phyloP scores from a whole-genome alignment of 2,113 vertebrate species.

The Myanophis thanlyinensis region DNA sequence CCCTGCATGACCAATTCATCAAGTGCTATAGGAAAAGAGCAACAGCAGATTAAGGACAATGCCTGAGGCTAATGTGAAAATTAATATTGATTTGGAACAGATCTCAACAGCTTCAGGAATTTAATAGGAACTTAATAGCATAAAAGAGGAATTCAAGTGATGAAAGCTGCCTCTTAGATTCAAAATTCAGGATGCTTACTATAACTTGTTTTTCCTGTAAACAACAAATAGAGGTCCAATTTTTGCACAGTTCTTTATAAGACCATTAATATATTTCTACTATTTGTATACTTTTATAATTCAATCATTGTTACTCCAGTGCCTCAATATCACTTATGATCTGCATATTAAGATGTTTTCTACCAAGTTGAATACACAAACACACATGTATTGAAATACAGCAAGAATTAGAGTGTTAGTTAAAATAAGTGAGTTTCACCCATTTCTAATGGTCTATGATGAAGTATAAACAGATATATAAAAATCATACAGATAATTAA shows the following conservation, averaged over 20 bases:
- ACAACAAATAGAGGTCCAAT: not conserved
- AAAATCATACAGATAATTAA: not conserved
- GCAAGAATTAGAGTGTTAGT: not conserved
- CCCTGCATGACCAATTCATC: not conserved
- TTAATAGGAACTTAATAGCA: not conserved
- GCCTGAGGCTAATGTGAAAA: not conserved
- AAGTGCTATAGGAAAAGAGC: not conserved
- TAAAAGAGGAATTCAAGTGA: not conserved
- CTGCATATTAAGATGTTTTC: not conserved
- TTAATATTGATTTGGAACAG: not conserved
- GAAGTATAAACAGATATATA: not conserved
- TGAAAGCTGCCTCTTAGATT: not conserved
- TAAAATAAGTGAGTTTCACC: not conserved
- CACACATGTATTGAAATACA: not conserved
- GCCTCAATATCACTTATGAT: not conserved
- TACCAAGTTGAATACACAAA: not conserved
- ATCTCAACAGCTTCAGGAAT: not conserved
- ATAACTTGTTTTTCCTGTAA: not conserved
- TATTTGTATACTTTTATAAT: not conserved
- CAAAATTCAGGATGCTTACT: not conserved
- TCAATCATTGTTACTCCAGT: not conserved
- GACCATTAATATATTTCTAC: not conserved
- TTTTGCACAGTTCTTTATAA: not conserved
- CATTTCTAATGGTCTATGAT: not conserved
- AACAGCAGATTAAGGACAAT: not conserved